Evolutionary conservation across 2,888 invertebrate species (phyloP).

Genomic region (Julus scandinavius): DNA sequence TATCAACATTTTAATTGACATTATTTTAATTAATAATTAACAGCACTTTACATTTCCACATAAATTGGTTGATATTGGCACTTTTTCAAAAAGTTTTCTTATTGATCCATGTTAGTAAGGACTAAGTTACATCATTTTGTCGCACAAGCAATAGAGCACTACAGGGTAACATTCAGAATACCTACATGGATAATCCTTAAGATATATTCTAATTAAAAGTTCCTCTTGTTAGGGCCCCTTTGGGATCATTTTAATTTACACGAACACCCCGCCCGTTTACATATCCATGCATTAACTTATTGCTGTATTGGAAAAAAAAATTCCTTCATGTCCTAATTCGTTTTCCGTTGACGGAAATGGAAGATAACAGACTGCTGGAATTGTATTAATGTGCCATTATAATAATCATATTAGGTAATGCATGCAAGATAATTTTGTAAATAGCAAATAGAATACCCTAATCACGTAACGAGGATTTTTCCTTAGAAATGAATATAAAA

Average conservation of each 20-base stretch:
- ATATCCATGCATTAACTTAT: neutral
- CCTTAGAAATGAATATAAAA: no score
- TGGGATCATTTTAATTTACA: conserved; percentile 20
- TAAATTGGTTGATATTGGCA: neutral
- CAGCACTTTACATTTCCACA: neutral
- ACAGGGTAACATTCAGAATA: neutral
- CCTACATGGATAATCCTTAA: neutral
- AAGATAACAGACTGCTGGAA: neutral
- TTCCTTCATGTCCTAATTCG: neutral
- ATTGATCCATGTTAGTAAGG: neutral
- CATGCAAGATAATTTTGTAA: no score
- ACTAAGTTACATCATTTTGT: neutral
- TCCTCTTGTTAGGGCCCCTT: neutral
- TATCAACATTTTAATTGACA: no score
- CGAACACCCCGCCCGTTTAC: neutral
- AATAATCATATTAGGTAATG: neutral
- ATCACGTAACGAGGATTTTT: no score
- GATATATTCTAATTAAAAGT: neutral
- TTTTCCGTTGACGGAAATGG: neutral
- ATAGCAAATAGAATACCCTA: no score
- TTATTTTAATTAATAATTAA: no score
- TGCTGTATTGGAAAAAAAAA: neutral
- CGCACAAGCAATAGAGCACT: neutral
- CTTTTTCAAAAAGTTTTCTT: neutral
- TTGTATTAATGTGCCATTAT: neutral